Conservation (phyloP, 2,113 vertebrate species). For the Thamnaconus septentrionalis region DNA sequence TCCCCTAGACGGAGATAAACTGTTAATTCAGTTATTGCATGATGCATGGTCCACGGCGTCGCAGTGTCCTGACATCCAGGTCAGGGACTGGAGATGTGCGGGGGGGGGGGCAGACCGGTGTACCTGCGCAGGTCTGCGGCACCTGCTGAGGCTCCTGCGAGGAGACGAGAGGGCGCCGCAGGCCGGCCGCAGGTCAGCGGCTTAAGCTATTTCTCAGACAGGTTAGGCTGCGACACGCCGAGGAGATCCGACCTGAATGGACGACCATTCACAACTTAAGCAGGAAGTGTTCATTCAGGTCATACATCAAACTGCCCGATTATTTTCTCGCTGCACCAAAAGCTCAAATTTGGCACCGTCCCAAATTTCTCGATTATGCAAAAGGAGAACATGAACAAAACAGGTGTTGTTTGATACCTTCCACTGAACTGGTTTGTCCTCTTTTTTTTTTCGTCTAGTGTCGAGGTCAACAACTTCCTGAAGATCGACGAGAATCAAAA, state of each 20-base stretch:
- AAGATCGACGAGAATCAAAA: conserved; percentile 79
- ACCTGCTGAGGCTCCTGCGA: conserved; percentile 10
- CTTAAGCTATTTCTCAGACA: conserved; percentile 49
- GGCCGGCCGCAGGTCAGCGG: conserved; percentile 16
- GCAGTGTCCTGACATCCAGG: conserved; percentile 9
- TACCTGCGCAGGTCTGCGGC: not conserved
- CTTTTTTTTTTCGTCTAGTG: conserved; percentile 49
- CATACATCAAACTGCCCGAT: not conserved
- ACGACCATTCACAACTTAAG: conserved; percentile 4
- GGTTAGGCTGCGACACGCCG: conserved; percentile 1
- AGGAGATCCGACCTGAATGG: conserved; percentile 26
- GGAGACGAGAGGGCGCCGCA: not conserved
- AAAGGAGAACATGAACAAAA: too few species aligned
- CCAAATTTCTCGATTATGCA: too few species aligned
- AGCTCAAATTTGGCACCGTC: not conserved
- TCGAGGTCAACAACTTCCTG: conserved; percentile 75
- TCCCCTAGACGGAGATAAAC: conserved; percentile 61
- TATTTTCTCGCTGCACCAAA: not conserved
- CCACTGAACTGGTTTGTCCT: too few species aligned
- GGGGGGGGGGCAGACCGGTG: not conserved
- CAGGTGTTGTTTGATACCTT: too few species aligned
- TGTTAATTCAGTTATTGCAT: conserved; percentile 61
- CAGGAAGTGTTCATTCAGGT: not conserved
- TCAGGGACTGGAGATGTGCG: conserved; percentile 8
- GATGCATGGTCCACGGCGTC: conserved; percentile 8